These are phyloP conservation scores for Homalodisca vitripennis DNA, from an alignment of 1,140 invertebrate genomes.

Conservation along the genomic window DNA sequence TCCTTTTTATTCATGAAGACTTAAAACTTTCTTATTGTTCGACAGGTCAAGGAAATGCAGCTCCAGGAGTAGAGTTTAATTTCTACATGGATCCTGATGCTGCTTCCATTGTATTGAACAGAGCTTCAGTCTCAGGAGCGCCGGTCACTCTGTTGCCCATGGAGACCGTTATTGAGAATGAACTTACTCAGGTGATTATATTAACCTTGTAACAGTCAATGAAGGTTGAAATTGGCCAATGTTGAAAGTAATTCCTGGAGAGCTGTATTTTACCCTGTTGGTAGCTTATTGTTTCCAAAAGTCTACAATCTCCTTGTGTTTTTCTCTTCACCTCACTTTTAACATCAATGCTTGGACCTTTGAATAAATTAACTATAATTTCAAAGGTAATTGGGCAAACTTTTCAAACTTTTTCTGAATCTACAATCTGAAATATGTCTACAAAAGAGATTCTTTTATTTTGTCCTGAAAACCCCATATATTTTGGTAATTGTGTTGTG, in stretches of 20 bases:
- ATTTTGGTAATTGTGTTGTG: too few relatives aligned
- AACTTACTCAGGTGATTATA: not conserved
- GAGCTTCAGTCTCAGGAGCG: not conserved
- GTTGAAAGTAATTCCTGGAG: too few relatives aligned
- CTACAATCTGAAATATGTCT: too few relatives aligned
- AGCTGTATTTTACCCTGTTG: too few relatives aligned
- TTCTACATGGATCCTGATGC: slow-evolving; percentile 76
- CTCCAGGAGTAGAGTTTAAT: slow-evolving; percentile 71
- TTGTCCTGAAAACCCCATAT: too few relatives aligned
- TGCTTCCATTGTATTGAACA: slow-evolving; percentile 54
- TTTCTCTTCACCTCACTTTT: not conserved
- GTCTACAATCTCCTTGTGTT: not conserved
- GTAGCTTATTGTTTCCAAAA: too few relatives aligned
- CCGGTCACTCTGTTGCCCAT: not conserved
- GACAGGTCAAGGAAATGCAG: slow-evolving; percentile 62
- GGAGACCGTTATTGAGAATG: not conserved
- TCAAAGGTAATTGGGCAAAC: not conserved
- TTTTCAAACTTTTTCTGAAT: too few relatives aligned
- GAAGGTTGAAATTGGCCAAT: not conserved
- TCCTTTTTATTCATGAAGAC: not conserved
- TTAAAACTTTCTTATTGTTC: not conserved
- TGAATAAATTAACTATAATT: not conserved
- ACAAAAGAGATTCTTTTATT: too few relatives aligned
- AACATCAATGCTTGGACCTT: not conserved
- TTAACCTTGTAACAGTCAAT: not conserved